These are phyloP conservation scores for Syritta pipiens DNA, from an alignment of 2,888 invertebrate species.

Conservation along the genomic window DNA sequence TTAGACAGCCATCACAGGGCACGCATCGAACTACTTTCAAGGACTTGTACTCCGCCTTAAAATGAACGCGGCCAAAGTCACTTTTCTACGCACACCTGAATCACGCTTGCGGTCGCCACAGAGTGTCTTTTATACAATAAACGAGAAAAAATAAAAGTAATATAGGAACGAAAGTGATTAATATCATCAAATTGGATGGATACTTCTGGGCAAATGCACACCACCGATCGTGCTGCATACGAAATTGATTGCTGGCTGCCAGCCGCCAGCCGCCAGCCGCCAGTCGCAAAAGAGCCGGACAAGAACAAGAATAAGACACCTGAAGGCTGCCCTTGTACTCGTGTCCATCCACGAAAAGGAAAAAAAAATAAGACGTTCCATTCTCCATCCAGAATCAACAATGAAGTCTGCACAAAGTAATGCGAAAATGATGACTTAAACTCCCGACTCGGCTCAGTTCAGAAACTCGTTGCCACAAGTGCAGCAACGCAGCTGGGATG, in stretches of 20 bases:
- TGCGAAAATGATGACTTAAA: conserved; percentile 51
- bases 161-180: conserved; percentile 50
- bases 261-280: no score
- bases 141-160: conserved; percentile 23
- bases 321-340: conserved; percentile 35
- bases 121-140: conserved; percentile 6
- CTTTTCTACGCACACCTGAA: conserved; percentile 34
- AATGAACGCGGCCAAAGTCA: conserved; percentile 11
- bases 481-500: conserved; percentile 5
- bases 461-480: no score
- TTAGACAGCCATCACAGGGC: not conserved
- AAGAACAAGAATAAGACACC: conserved; percentile 44
- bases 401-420: conserved; percentile 30
- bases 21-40: conserved; percentile 27
- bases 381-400: conserved; percentile 27
- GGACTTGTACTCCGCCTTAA: conserved; percentile 38
- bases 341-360: not conserved
- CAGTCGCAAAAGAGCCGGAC: no score
- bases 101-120: conserved; percentile 28
- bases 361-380: not conserved
- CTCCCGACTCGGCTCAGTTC: no score
- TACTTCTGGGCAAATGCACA: conserved; percentile 9
- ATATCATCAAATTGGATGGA: conserved; percentile 55
- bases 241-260: conserved; percentile 37
- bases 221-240: conserved; percentile 14